Conservation (phyloP, 35 echinoderm and acorn worm genomes). For the Holothuria glaberrima region DNA sequence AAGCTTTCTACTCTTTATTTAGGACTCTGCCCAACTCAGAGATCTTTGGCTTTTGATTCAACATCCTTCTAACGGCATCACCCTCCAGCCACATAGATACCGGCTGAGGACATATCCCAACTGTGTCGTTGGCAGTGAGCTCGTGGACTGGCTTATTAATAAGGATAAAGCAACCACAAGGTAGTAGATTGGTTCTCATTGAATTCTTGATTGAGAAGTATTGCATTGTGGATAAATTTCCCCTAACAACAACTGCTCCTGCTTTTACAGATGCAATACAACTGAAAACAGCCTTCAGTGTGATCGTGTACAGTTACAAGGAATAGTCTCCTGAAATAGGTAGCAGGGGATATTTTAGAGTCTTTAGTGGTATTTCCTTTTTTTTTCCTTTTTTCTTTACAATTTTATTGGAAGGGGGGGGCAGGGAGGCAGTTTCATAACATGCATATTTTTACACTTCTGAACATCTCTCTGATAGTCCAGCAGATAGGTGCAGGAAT, state of each 20-base stretch:
- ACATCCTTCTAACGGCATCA: slow-evolving; percentile 85
- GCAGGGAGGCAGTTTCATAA: no score
- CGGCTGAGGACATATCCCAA: slow-evolving; percentile 82
- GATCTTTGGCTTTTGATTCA: slow-evolving; percentile 90
- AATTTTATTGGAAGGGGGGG: no score
- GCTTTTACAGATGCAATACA: neutral
- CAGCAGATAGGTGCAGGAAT: no score
- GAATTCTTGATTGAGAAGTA: neutral
- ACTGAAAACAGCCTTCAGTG: neutral
- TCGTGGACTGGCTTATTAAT: slow-evolving; percentile 87
- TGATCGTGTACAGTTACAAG: neutral
- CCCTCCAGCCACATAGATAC: slow-evolving; percentile 88
- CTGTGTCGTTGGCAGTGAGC: slow-evolving; percentile 89
- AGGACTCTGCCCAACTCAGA: slow-evolving; percentile 89
- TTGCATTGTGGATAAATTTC: neutral
- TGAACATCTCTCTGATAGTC: no score
- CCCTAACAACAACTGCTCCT: neutral
- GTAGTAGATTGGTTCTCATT: slow-evolving; percentile 27
- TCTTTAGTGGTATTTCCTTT: no score
- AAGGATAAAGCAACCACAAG: slow-evolving; percentile 91
- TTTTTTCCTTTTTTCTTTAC: no score
- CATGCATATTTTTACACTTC: no score
- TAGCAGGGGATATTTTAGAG: no score
- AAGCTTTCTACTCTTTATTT: neutral
- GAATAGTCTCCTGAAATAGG: no score